Percentiles rank a stretch among this genome's conserved stretches.
phyloP scores from a whole-genome alignment of 2,113 vertebrate genomes.

The Ginglymostoma cirratum region DNA sequence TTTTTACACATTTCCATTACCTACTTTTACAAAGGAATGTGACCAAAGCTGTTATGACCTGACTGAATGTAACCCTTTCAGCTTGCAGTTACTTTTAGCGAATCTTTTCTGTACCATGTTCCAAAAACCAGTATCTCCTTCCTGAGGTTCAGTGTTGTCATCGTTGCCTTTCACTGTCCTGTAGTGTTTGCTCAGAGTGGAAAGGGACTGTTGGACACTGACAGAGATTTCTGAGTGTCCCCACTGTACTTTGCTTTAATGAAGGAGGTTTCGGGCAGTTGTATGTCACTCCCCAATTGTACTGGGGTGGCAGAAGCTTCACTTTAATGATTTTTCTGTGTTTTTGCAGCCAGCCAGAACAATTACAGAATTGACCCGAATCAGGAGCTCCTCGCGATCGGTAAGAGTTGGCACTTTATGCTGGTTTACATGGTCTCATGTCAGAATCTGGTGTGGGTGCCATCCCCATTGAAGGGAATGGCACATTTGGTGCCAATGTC shows the following conservation, averaged over 20 bases:
- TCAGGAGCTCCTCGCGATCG: constrained; percentile 90
- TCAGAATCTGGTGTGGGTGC: no score
- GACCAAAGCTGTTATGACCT: background rate
- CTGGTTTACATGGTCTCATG: no score
- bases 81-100: background rate
- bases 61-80: background rate
- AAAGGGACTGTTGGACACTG: background rate
- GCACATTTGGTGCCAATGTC: no score
- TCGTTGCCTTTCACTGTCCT: no score
- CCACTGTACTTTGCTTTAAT: no score
- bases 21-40: background rate
- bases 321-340: rapidly evolving
- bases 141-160: background rate
- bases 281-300: no score
- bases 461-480: no score
- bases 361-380: constrained; percentile 76
- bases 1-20: background rate
- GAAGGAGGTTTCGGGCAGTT: no score
- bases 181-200: background rate
- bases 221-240: background rate
- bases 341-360: constrained; percentile 73
- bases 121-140: no score
- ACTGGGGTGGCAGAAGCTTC: background rate
- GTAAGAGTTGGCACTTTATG: constrained; percentile 49
- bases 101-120: background rate